A percentile compares a stretch with the other conserved stretches of the same genome.
Conservation (phyloP, 2,888 invertebrate species). For the Volucella zonaria region DNA sequence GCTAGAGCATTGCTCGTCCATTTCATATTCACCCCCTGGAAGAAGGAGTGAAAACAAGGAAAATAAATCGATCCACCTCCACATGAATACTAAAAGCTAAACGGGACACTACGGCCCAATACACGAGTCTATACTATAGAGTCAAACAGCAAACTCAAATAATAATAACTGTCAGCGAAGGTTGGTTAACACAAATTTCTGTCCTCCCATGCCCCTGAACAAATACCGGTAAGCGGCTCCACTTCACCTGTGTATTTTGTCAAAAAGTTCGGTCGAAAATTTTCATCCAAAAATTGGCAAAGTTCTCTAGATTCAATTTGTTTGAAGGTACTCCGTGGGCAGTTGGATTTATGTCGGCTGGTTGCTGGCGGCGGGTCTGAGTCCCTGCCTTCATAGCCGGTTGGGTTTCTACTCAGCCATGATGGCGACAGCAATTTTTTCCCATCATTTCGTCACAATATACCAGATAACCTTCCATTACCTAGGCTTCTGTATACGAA, state of each 20-base stretch:
- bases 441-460: conserved; percentile 23
- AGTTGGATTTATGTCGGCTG: background rate
- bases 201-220: background rate
- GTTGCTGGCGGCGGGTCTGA: conserved; percentile 25
- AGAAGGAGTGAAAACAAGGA: conserved; percentile 16
- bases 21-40: background rate
- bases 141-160: conserved; percentile 55
- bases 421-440: conserved; percentile 62
- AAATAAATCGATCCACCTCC: conserved; percentile 27
- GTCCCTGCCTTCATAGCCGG: conserved; percentile 32
- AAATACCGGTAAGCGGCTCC: conserved; percentile 3
- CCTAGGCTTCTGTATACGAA: background rate
- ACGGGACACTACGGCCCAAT: conserved; percentile 3
- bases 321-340: conserved; percentile 49
- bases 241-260: conserved; percentile 50
- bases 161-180: conserved; percentile 69
- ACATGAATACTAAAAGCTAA: conserved; percentile 46
- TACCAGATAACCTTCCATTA: conserved; percentile 5
- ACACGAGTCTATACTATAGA: background rate
- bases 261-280: conserved; percentile 14
- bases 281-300: conserved; percentile 69
- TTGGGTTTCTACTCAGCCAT: conserved; percentile 69
- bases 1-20: conserved; percentile 25
- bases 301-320: conserved; percentile 69
- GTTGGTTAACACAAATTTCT: conserved; percentile 66